Percentiles rank a stretch among this genome's conserved stretches.
Evolutionary conservation across 2,797 vertebrate genomes (phyloP).

Genomic region (Delichon dasypus): DNA sequence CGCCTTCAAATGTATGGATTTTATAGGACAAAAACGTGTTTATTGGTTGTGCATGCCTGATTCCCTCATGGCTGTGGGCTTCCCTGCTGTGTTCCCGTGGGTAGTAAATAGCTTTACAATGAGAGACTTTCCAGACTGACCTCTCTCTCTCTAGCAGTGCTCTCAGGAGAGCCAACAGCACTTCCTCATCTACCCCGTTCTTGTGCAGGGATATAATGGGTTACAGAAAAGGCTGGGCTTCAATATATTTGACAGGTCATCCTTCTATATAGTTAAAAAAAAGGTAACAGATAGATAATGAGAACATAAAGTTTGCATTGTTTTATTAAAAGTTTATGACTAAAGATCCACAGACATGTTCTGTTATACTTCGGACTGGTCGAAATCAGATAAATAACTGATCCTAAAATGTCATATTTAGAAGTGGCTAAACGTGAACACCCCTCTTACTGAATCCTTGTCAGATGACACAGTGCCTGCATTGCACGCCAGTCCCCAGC

Average conservation of each 20-base stretch:
- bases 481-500: rapidly evolving
- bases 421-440: background rate
- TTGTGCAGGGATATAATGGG: background rate
- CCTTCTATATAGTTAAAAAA: background rate
- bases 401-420: background rate
- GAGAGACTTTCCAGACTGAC: background rate
- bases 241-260: background rate
- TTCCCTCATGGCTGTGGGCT: background rate
- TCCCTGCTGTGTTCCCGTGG: background rate
- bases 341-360: background rate
- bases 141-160: background rate
- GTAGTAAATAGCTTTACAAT: background rate
- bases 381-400: background rate
- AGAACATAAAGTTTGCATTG: background rate
- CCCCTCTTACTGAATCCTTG: rapidly evolving
- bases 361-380: background rate
- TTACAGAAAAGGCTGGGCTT: background rate
- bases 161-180: background rate
- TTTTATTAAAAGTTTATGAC: background rate
- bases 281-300: background rate
- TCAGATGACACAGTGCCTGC: background rate
- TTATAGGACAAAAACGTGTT: background rate
- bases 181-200: background rate
- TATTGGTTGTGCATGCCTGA: background rate
- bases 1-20: background rate